Base-by-base conservation (phyloP, 2,888 invertebrate species). In the Drosophila gaucha region DNA sequence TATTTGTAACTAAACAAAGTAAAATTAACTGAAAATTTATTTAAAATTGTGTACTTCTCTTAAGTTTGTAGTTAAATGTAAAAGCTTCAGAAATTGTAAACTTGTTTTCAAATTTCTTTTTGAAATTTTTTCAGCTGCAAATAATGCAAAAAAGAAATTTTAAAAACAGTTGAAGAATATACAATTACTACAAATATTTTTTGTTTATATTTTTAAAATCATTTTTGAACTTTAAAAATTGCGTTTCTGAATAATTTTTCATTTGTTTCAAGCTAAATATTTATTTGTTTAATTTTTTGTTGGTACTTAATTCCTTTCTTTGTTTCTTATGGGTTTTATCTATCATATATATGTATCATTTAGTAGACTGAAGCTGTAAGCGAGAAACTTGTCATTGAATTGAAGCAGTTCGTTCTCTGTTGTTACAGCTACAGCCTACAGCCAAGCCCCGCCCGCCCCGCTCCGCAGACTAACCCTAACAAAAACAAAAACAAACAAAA, bases 301-400 rank as follows among this genome's bases (percentile, higher is more conserved):
- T 35, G 31, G 20, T 30, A 44, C 18, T 38, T 3, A 26, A 14
- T 41, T 41, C 22, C 30, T 31, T 54, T 58, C 10, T 14, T 30
- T 12, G 24, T 26, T 39, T 33, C 10, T 57, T 31, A 22, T 65
- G 71, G 57, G 33, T 63, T 55, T 43, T 16, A 38, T 39, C 43
- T 41, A 28, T 56, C 22, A 47, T 47, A 18, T 10, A 49, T 65
- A 67, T 64, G 55, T 50, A 56, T 51, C 56, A 70, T 67, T 68
- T 50, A 41, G 64, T 71, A 79, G 75, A 63, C 38, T 67, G 60
- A 77, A 74, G 62, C 36, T 63, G 44, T 50, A 67, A 52, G 16
- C 41, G 65, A 55, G 16, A 43, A 62, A 49, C 38, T 85, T 88
- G 85, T 12, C 2, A 24, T 5, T 86, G 77, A 75, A 80, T 80